Conservation (phyloP, 2,888 invertebrate species). For the Nomada fabriciana region DNA sequence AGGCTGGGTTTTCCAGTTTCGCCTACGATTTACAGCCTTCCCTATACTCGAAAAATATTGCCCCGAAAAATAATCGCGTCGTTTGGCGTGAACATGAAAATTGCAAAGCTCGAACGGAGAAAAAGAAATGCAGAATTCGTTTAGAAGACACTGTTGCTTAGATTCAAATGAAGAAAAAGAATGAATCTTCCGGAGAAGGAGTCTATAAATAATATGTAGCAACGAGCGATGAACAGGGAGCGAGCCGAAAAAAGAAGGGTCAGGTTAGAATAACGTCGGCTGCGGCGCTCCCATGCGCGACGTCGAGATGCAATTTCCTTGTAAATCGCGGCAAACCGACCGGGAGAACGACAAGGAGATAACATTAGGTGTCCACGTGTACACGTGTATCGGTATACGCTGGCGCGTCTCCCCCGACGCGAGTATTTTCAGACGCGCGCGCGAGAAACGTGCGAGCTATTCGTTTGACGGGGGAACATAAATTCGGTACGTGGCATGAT, state of each 20-base stretch:
- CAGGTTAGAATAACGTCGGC: conserved; percentile 43
- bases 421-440: conserved; percentile 75
- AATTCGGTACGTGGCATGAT: conserved; percentile 78
- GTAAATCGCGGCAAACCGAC: conserved; percentile 54
- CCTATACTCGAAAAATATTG: background rate
- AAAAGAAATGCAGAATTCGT: too few relatives aligned
- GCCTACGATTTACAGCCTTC: background rate
- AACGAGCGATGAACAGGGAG: background rate
- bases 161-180: background rate
- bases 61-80: too few relatives aligned
- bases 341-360: conserved; percentile 59
- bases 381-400: conserved; percentile 51
- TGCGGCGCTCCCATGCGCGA: conserved; percentile 8
- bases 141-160: too few relatives aligned
- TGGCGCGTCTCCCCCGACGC: conserved; percentile 43
- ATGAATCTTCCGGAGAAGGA: background rate
- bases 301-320: conserved; percentile 58
- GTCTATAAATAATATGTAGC: background rate
- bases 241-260: background rate
- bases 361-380: conserved; percentile 63
- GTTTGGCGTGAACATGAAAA: too few relatives aligned
- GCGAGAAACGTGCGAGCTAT: conserved; percentile 78
- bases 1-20: too few relatives aligned
- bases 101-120: too few relatives aligned
- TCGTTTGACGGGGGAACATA: conserved; percentile 82